Conservation (phyloP, 1,140 invertebrate species). For the Microplitis demolitor region DNA sequence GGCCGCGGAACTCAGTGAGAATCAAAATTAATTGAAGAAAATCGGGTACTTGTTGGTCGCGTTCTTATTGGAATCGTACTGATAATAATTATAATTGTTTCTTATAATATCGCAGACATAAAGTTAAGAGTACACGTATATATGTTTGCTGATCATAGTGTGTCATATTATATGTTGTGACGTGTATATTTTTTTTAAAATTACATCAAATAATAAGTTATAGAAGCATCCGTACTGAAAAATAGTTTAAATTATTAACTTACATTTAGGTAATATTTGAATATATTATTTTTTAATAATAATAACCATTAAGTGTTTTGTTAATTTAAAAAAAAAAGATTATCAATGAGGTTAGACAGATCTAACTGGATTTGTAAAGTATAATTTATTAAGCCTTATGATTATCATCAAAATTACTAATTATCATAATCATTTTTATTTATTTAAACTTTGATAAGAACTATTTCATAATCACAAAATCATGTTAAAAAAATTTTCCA, state of each 20-base stretch:
- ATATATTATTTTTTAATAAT: no score
- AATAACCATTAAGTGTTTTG: no score
- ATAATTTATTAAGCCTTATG: background rate
- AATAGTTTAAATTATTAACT: background rate
- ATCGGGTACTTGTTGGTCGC: no score
- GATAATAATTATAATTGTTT: no score
- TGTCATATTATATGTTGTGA: slow-evolving; percentile 54
- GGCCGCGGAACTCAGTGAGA: no score
- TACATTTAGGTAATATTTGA: slow-evolving; percentile 5
- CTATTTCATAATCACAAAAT: background rate
- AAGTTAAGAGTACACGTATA: background rate
- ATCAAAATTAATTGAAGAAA: no score
- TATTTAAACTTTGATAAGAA: no score
- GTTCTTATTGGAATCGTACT: no score
- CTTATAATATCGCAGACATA: no score
- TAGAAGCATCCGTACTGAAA: slow-evolving; percentile 21
- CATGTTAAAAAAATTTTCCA: background rate
- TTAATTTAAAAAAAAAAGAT: background rate
- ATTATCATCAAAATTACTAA: no score
- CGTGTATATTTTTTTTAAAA: slow-evolving; percentile 53
- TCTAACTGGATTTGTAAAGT: background rate
- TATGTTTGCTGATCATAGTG: slow-evolving; percentile 28
- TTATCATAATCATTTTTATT: no score
- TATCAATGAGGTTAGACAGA: no score
- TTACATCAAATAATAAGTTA: slow-evolving; percentile 32